phyloP scores from a whole-genome alignment of 92 coral and sea anemone species.

The Parazoanthus swiftii region DNA sequence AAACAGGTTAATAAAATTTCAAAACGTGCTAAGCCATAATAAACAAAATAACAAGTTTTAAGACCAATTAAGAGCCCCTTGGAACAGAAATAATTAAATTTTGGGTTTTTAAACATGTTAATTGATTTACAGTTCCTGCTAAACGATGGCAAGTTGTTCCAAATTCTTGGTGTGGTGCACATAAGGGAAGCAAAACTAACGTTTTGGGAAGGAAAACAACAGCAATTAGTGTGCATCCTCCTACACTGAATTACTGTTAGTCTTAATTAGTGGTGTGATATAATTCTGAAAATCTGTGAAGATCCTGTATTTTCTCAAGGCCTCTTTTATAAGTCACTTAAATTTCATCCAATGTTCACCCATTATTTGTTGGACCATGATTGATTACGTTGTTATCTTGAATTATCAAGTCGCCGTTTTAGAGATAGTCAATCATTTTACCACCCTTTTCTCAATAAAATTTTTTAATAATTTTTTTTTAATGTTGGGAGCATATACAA shows the following conservation, averaged over 20 bases:
- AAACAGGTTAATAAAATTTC: no score
- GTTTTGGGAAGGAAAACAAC: not conserved
- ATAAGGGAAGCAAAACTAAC: not conserved
- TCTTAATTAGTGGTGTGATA: not conserved
- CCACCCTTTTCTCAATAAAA: no score
- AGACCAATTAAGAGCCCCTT: not conserved
- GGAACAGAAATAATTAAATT: not conserved
- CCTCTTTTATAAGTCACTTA: not conserved
- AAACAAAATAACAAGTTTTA: not conserved
- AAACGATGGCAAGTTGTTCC: not conserved
- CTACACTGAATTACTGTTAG: not conserved
- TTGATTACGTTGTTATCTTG: not conserved
- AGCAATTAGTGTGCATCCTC: not conserved
- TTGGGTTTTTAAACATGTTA: not conserved
- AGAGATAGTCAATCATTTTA: no score
- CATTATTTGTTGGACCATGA: not conserved
- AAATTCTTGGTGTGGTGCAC: not conserved
- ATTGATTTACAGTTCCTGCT: conserved; percentile 8
- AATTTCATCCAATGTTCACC: not conserved
- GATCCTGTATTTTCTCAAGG: not conserved
- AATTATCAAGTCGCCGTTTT: not conserved
- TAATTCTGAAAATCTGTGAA: not conserved
- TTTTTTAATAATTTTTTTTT: no score
- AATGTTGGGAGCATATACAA: no score
- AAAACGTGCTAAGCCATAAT: no score